Base-by-base conservation (phyloP, 2,113 vertebrate genomes). In the Desmodus rotundus region DNA sequence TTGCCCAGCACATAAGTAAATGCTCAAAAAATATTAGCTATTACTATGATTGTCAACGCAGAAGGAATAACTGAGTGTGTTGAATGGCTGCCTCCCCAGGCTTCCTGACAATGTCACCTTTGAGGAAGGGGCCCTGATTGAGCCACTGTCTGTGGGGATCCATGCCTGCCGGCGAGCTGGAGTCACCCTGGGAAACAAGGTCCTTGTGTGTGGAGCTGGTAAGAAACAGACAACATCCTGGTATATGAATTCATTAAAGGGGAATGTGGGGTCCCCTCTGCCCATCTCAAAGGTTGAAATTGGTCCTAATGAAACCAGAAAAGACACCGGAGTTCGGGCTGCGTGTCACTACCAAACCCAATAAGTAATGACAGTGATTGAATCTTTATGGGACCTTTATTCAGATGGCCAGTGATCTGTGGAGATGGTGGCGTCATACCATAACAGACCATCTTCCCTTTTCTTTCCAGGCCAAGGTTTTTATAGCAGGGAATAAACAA, bases 61-160 rank as follows among this genome's bases (percentile, higher is more conserved):
- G 26, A 94, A 72, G 36, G 3, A 54, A 56, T 97, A 94, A 96
- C 31, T 70, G 14, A 94, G 7, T 97, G 14, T 98, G 52, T 83
- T 56, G 43, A 77, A 47, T 97, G 31, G 17, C 95, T 98, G 28
- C 26, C 94, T 96, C 70, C 95, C 11, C 97, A 99, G 99, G 98
- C 98, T 99, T 97, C 99, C 99, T 36, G 99, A 99, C 93, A 99
- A 98, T 5, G 98, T 99, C 97, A 99, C 99, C 10, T 99, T 98
- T 98, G 99, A 99, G 97, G 99, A 99, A 98, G 99, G 99, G n/a
- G 99, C 99, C 45, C 98, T 99, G 41, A 98, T 99, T 0, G 99
- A 99, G 96, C 99, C 99, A 0, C 98, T 99, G 13, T 99, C 99
- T 0, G 99, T 99, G 96, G 99, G 99, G 73, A 99, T 99, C 96